phyloP scores from a whole-genome alignment of 2,113 vertebrate genomes.

The Phoenicopterus ruber region DNA sequence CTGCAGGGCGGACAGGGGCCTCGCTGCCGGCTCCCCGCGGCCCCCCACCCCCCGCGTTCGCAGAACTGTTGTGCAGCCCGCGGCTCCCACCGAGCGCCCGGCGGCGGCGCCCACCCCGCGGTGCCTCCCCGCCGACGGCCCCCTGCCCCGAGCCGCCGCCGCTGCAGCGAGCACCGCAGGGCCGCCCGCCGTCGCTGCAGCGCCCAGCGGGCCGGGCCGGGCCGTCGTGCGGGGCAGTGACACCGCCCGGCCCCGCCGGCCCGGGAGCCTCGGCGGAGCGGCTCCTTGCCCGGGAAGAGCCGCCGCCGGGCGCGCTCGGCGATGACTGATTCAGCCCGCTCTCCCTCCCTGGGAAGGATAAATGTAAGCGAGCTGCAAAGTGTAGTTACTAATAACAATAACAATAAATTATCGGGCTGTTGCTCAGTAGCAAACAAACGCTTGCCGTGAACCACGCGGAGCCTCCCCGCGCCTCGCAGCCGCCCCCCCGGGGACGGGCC shows the following conservation, averaged over 20 bases:
- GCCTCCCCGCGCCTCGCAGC: background rate
- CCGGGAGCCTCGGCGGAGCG: background rate
- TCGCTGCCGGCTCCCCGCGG: background rate
- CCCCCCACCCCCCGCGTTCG: background rate
- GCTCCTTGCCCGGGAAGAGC: background rate
- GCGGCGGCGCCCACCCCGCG: too few species aligned
- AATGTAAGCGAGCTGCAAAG: constrained; percentile 26
- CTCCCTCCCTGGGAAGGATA: background rate
- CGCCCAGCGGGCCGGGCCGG: background rate
- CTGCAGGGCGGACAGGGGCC: background rate
- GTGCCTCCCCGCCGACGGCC: background rate
- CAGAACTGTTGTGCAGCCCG: background rate
- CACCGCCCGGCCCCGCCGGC: background rate
- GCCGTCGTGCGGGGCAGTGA: background rate
- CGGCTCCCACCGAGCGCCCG: background rate
- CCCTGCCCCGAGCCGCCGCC: background rate
- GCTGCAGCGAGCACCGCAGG: too few species aligned
- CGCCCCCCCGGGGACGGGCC: background rate
- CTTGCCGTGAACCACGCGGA: background rate
- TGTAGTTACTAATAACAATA: constrained; percentile 52
- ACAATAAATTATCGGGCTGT: constrained; percentile 41
- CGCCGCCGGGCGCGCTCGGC: background rate
- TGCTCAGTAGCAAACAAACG: constrained; percentile 15
- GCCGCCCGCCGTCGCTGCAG: too few species aligned
- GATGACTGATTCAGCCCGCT: background rate